Conservation (phyloP, 2,113 vertebrate genomes). For the Pygoscelis adeliae region DNA sequence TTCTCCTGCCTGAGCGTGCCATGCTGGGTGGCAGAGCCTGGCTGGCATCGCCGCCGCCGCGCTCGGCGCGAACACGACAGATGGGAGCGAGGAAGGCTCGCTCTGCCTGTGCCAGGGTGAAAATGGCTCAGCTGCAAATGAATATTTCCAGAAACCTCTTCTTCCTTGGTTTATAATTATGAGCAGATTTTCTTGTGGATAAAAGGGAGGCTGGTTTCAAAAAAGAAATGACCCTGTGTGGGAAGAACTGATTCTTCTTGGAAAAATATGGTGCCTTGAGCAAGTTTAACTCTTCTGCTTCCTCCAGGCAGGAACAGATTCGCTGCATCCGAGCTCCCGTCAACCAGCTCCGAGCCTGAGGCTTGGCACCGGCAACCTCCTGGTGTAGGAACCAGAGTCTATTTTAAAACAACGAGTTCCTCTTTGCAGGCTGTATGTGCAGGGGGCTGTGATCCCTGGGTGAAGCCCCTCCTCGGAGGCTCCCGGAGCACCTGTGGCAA, state of each 20-base stretch:
- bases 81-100: constrained; percentile 54
- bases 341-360: neutral
- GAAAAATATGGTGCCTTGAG: constrained; percentile 51
- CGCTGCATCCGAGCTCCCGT: neutral
- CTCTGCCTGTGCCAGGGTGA: constrained; percentile 63
- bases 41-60: constrained; percentile 6
- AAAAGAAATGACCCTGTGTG: constrained; percentile 68
- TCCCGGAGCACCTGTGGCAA: neutral
- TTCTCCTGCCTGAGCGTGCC: constrained; percentile 5
- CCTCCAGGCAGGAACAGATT: neutral
- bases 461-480: neutral
- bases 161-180: constrained; percentile 61
- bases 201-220: constrained; percentile 63
- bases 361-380: neutral
- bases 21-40: constrained; percentile 36
- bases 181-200: constrained; percentile 70
- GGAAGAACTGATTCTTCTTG: constrained; percentile 59
- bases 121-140: constrained; percentile 69
- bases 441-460: neutral
- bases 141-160: constrained; percentile 69
- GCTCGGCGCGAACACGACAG: constrained; percentile 1
- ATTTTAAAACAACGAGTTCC: neutral
- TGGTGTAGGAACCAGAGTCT: neutral
- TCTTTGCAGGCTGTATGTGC: rapidly evolving
- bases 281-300: constrained; percentile 53